Evolutionary conservation across 2,113 vertebrate species (phyloP), one percentile per base, ranked within the genome.

Genomic region (Riparia riparia): DNA sequence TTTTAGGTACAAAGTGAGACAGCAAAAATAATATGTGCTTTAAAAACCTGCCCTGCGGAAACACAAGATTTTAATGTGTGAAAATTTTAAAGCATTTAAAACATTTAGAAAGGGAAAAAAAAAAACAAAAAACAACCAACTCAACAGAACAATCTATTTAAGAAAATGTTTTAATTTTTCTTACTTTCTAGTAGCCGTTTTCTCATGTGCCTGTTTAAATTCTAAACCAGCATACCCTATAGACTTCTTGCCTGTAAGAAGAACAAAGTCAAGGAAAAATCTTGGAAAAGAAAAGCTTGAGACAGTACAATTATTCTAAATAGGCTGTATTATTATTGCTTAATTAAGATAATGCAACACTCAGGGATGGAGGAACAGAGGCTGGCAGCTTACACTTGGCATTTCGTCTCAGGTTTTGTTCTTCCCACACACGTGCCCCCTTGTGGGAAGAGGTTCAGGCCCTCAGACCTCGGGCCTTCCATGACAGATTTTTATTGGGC

Each of bases 121-220:
- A 37, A 37, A 37, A 37, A 37, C n/a, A n/a, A 37, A 37, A 37
- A 37, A 37, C 9, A 37, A 37, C 37, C 69, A 63, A 3, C 1
- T 47, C 20, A 7, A 61, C 17, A 88, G 39, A 85, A 91, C 32
- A 70, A 24, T 63, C 73, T 90, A 93, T 47, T 93, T 96, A 95
- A 94, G 84, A 97, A 96, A 96, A 70, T 71, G 53, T 84, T 92
- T 93, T 74, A 29, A 80, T 94, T 89, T 93, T 97, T 96, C 83
- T 93, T 95, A 87, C 53, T 96, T 97, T 90, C 64, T 72, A 93
- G 66, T 58, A 86, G 77, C 86, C 70, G 90, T 97, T 96, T 96
- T 95, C 74, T 94, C 66, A 49, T 41, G 37, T 89, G 28, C 82
- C 82, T 65, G 79, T 91, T 93, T 88, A 58, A 60, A 76, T 83